Percentiles rank a stretch among this genome's conserved stretches.
Conservation (phyloP, 2,113 vertebrate genomes). For the Morone saxatilis region DNA sequence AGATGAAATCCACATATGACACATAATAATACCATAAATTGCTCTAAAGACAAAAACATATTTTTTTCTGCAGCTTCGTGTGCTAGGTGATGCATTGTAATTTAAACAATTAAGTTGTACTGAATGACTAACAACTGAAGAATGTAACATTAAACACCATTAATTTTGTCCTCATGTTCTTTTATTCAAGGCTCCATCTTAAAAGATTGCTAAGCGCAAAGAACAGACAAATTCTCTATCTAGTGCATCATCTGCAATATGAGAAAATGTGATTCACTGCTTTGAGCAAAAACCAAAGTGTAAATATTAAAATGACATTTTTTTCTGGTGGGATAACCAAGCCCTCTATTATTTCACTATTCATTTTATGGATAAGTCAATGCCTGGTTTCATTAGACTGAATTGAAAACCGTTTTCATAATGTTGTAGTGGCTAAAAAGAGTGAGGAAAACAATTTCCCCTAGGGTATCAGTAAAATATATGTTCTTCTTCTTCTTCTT, state of each 20-base stretch:
- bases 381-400: background rate
- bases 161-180: background rate
- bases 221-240: background rate
- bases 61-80: background rate
- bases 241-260: background rate
- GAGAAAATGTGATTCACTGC: background rate
- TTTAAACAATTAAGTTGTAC: background rate
- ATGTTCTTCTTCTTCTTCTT: no score
- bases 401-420: background rate
- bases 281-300: conserved; percentile 3
- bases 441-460: no score
- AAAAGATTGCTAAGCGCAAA: background rate
- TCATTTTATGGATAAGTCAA: background rate
- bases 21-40: conserved; percentile 1
- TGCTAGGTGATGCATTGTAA: background rate
- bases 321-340: background rate
- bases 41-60: background rate
- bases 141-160: background rate
- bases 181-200: conserved; percentile 15
- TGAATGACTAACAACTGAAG: background rate
- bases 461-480: no score
- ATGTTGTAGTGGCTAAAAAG: background rate
- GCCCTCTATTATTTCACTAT: background rate
- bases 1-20: conserved; percentile 5
- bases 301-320: conserved; percentile 1